Evolutionary conservation across 64 coral and sea anemone genomes (phyloP), one percentile per base, ranked within the genome.

Genomic region (Astreopora myriophthalma): DNA sequence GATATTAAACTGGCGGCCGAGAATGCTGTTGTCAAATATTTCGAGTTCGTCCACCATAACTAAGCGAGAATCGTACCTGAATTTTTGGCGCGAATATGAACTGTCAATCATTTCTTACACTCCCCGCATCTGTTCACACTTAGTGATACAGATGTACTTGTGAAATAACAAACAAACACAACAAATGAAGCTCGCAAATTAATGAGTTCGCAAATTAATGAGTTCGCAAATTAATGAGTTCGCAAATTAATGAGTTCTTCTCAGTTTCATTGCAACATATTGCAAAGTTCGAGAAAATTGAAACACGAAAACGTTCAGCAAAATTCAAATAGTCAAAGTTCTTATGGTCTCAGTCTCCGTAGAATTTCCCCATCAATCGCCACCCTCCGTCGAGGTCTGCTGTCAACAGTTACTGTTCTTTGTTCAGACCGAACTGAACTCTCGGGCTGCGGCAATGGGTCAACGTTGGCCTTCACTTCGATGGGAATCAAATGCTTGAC

Each of bases 401-500:
- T n/a, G 8, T 22, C 73, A 75, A 7, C 37, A 75, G 22, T 9
- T 20, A 48, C 36, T 38, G 34, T 25, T 27, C 62, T 9, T 27
- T 25, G 62, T 23, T 23, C 23, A 65, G 62, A 24, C 8, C 22
- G 34, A 22, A 37, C 73, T 75, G 37, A 10, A 32, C 71, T 38
- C 9, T 75, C 35, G 16, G 19, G 73, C 22, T 34, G 10, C 34
- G 19, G 0, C 17, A 75, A 44, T 35, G 17, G 1, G 34, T 85
- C 81, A 24, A 35, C 58, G 1, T 68, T 24, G 12, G 34, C 8
- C 3, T 27, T 84, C 33, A 93, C 82, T 69, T 93, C 83, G 60
- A 79, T 48, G 24, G 91, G 91, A 79, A 68, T 31, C 36, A 79
- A 49, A 74, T 93, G 84, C 64, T 70, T 86, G 22, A 93, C 20